phyloP scores from a whole-genome alignment of 2,113 vertebrate genomes.

The Nanger granti region DNA sequence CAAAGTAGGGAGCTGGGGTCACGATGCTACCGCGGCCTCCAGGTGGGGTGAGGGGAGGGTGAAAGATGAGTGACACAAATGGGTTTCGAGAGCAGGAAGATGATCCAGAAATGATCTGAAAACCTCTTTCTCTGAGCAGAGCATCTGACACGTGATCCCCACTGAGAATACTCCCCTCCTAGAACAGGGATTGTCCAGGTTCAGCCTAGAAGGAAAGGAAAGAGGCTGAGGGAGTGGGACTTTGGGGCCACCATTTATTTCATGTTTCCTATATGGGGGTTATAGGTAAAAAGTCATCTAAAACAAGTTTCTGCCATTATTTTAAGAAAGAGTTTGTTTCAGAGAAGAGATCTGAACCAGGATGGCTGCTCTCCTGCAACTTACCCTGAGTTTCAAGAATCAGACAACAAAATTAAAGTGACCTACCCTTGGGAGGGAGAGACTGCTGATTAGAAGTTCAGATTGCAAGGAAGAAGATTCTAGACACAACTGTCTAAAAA shows the following conservation, averaged over 20 bases:
- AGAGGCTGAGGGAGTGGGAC: background rate
- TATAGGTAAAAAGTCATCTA: background rate
- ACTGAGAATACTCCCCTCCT: background rate
- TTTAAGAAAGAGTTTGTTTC: background rate
- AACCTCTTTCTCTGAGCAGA: background rate
- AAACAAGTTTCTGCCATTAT: background rate
- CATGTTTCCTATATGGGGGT: background rate
- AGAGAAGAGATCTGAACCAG: background rate
- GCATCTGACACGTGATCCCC: background rate
- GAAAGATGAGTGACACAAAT: background rate
- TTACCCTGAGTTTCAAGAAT: background rate
- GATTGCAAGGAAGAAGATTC: background rate
- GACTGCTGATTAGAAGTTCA: background rate
- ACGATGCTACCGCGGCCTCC: accelerated
- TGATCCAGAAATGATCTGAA: background rate
- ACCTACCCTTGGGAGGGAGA: background rate
- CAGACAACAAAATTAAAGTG: background rate
- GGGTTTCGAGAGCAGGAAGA: background rate
- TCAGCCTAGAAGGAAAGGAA: background rate
- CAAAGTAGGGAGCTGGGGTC: accelerated
- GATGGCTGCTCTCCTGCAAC: background rate
- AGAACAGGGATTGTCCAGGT: background rate
- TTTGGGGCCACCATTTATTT: background rate
- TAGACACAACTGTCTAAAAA: background rate
- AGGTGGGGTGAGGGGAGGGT: background rate